These are phyloP conservation scores for Gallinago undulata DNA, from an alignment of 2,113 vertebrate species.

Conservation along the genomic window DNA sequence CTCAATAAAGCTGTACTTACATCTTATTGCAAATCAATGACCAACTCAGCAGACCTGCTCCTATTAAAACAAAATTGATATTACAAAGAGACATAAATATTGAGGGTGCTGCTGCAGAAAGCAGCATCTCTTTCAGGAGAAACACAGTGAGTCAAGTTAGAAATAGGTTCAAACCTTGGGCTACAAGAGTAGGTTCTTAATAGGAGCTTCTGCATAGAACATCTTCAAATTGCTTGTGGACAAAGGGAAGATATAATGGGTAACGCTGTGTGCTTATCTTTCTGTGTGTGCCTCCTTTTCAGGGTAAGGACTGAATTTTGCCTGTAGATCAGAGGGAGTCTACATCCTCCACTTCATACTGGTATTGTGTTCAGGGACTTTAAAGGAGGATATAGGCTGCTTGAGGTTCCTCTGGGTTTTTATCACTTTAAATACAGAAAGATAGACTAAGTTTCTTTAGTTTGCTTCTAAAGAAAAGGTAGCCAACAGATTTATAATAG, in stretches of 20 bases:
- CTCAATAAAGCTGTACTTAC: background rate
- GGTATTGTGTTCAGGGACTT: background rate
- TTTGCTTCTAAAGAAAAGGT: background rate
- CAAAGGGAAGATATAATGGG: background rate
- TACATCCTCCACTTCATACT: background rate
- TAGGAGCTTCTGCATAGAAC: background rate
- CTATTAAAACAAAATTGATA: background rate
- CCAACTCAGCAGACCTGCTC: background rate
- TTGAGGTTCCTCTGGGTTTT: background rate
- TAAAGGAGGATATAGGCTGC: background rate
- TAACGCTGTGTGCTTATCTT: background rate
- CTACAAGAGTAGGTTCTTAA: background rate
- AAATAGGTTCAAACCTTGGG: background rate
- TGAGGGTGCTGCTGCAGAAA: background rate
- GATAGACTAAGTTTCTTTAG: background rate
- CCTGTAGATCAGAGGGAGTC: background rate
- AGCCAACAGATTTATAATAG: background rate
- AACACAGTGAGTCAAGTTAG: background rate
- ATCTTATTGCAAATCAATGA: background rate
- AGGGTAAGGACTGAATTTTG: background rate
- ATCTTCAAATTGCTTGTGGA: background rate
- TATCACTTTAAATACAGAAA: background rate
- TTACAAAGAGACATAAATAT: background rate
- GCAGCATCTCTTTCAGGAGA: background rate
- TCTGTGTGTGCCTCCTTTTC: background rate